Percentiles rank a stretch among this genome's conserved stretches.
phyloP scores from a whole-genome alignment of 2,888 invertebrate species.

The Melikaiella ostensackeni region DNA sequence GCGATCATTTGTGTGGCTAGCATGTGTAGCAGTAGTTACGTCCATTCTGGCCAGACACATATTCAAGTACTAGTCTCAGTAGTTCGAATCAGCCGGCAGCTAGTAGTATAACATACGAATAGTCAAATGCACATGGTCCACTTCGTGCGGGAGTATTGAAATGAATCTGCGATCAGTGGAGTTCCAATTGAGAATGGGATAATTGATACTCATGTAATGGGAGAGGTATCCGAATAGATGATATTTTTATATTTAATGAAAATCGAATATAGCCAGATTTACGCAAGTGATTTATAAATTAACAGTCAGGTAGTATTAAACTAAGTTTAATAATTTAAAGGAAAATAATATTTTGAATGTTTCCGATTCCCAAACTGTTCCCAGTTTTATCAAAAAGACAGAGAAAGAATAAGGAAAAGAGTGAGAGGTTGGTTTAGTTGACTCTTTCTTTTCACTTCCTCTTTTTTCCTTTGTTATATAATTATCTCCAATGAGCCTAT shows the following conservation, averaged over 20 bases:
- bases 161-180: neutral
- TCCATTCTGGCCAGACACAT: neutral
- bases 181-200: neutral
- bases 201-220: neutral
- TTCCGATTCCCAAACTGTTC: too few species aligned
- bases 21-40: neutral
- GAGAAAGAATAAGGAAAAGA: too few species aligned
- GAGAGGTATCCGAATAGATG: neutral
- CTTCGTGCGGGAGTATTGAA: neutral
- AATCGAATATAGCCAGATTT: too few species aligned
- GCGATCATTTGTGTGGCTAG: neutral
- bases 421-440: too few species aligned
- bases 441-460: too few species aligned
- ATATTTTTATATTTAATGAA: neutral
- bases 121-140: neutral
- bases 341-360: too few species aligned
- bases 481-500: too few species aligned
- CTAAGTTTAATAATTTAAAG: too few species aligned
- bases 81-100: neutral
- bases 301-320: too few species aligned
- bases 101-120: neutral
- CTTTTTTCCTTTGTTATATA: too few species aligned
- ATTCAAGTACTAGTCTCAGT: conserved; percentile 6
- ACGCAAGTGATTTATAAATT: too few species aligned
- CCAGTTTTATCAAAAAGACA: too few species aligned